A percentile compares a stretch with the other conserved stretches of the same genome.
phyloP scores from a whole-genome alignment of 1,140 invertebrate genomes.

The Gryllus bimaculatus region DNA sequence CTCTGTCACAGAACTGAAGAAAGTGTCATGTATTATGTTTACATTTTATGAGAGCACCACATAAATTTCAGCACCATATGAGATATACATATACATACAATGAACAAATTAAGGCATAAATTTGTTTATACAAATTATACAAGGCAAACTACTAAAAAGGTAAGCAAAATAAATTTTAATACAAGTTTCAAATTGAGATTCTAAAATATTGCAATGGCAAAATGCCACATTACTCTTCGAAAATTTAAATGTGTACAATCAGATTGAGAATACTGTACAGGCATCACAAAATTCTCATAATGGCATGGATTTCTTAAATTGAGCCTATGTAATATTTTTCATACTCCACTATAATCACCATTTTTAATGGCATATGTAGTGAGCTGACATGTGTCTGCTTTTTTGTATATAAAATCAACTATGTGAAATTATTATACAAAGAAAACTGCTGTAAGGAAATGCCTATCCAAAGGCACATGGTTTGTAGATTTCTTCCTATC shows the following conservation, averaged over 20 bases:
- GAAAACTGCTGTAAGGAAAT: not conserved
- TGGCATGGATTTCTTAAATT: conserved; percentile 11
- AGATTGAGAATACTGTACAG: conserved; percentile 10
- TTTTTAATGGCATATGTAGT: conserved; percentile 7
- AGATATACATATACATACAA: conserved; percentile 6
- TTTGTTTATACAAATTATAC: not conserved
- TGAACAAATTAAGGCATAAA: not conserved
- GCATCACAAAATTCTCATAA: not conserved
- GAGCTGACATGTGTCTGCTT: not conserved
- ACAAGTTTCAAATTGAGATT: not conserved
- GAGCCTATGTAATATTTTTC: not conserved
- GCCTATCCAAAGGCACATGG: not conserved
- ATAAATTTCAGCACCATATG: conserved; percentile 1
- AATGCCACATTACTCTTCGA: not conserved
- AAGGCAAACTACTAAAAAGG: not conserved
- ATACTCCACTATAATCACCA: not conserved
- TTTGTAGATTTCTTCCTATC: not conserved
- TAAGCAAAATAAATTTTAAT: not conserved
- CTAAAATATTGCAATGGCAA: not conserved
- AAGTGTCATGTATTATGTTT: conserved; percentile 5
- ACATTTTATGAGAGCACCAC: not conserved
- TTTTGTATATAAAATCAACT: not conserved
- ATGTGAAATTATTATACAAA: not conserved
- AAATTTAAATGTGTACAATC: not conserved
- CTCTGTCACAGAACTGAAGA: conserved; percentile 3